Evolutionary conservation across 2,888 invertebrate genomes (phyloP).

Genomic region (Heliconius charithonia): DNA sequence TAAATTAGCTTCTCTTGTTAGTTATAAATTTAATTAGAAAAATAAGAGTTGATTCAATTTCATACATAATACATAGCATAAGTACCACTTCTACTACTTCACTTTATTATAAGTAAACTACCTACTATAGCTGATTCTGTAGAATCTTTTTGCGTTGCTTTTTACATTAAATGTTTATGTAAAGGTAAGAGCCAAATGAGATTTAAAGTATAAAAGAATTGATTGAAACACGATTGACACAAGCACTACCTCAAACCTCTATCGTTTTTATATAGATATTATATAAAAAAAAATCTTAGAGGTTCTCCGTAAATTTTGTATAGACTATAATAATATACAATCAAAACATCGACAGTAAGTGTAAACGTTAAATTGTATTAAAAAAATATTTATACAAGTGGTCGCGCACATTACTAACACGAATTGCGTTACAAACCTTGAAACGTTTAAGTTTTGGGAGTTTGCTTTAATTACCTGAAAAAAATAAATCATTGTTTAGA

Average conservation of each 20-base stretch:
- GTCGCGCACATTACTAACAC: conserved; percentile 49
- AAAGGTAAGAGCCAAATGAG: background rate
- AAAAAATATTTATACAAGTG: conserved; percentile 64
- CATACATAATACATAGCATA: no score
- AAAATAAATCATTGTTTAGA: conserved; percentile 50
- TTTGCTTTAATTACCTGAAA: conserved; percentile 65
- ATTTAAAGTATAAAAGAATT: background rate
- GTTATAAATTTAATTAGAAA: no score
- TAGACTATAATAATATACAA: conserved; percentile 2
- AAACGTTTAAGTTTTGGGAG: conserved; percentile 42
- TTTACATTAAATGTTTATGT: background rate
- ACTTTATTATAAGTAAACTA: background rate
- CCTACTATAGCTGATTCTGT: background rate
- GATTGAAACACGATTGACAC: background rate
- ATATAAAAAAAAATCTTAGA: no score
- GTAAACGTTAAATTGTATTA: conserved; percentile 49
- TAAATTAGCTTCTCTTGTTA: no score
- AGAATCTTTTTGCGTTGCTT: background rate
- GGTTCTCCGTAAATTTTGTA: no score
- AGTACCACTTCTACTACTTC: background rate
- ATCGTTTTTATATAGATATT: background rate
- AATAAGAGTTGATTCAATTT: no score
- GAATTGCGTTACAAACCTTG: conserved; percentile 58
- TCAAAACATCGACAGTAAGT: conserved; percentile 5
- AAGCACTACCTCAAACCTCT: background rate